Base-by-base conservation (phyloP, 2,888 invertebrate genomes). In the Tetranychus piercei region DNA sequence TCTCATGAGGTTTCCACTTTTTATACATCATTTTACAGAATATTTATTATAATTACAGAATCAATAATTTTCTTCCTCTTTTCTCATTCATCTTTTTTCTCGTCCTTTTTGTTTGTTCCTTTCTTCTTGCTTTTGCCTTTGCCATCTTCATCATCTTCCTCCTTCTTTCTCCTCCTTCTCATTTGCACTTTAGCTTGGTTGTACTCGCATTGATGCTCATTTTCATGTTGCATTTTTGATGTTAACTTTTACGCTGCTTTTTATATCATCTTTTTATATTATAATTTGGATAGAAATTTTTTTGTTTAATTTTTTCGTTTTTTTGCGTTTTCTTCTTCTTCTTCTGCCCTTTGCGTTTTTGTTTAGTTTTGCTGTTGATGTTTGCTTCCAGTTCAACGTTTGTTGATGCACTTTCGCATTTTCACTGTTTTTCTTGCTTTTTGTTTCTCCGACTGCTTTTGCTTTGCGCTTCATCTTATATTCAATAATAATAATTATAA, bases 221-320 rank as follows among this genome's bases (percentile, higher is more conserved):
- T 72, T 45, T 72, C 71, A 9, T 20, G 44, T 44, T 44, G 45
- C 45, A 45, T 43, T 34, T n/a, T 34, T 34, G 34, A 34, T 34
- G 34, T 34, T 34, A n/a, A 34, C 34, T 34, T 34, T 34, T 34
- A 34, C 34, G 34, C 34, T 34, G 34, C 34, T 34, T n/a, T 65
- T 73, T 73, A 6, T 65, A 73, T 73, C 73, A 64, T 64, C 66
- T 73, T n/a, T 20, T 65, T 72, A 72, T 23, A 72, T 72, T 64
- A 23, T 72, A 64, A 72, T 72, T 64, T 72, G 55, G n/a, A 72
- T 72, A 43, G 64, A 64, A 44, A 72, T 6, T 23, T 44, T 65
- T n/a, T 66, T 66, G 20, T 66, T 34, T n/a, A n/a, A n/a, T 34
- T 34, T 34, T 34, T 34, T 1, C 34, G 3, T 34, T 34, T 34